Conservation (phyloP, 2,797 vertebrate species). For the Pogoniulus pusillus region DNA sequence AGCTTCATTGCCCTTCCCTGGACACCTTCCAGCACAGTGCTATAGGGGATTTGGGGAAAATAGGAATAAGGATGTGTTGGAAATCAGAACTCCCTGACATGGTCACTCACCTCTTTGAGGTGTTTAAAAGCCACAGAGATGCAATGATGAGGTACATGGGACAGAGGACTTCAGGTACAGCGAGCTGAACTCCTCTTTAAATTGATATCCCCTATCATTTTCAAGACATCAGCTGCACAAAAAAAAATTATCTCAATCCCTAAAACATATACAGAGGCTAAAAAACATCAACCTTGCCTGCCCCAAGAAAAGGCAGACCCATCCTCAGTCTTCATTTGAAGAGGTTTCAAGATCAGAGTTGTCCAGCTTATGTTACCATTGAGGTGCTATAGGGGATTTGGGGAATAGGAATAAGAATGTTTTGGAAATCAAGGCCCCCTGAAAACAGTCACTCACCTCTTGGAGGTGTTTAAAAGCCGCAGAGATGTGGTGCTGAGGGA, state of each 20-base stretch:
- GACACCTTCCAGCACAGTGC: too few species aligned
- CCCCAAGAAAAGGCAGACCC: neutral
- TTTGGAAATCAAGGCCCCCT: neutral
- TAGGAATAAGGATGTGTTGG: neutral
- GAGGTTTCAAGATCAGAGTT: neutral
- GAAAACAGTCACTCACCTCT: neutral
- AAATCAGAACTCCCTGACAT: neutral
- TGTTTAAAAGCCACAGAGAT: too few species aligned
- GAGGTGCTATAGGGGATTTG: neutral
- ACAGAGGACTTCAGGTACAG: neutral
- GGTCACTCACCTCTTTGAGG: too few species aligned
- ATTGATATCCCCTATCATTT: slow-evolving; percentile 22
- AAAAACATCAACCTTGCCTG: neutral
- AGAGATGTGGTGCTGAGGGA: too few species aligned
- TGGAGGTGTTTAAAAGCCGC: too few species aligned
- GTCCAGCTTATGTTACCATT: neutral
- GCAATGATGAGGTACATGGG: neutral
- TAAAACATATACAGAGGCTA: neutral
- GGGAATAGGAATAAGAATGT: neutral
- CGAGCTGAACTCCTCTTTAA: neutral
- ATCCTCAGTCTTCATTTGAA: neutral
- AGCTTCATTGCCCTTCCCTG: too few species aligned
- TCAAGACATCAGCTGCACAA: neutral
- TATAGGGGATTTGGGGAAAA: neutral
- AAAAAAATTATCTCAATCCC: neutral